Evolutionary conservation across 92 coral and sea anemone genomes (phyloP), one percentile per base, ranked within the genome.

Genomic region (Zoanthus solanderi): DNA sequence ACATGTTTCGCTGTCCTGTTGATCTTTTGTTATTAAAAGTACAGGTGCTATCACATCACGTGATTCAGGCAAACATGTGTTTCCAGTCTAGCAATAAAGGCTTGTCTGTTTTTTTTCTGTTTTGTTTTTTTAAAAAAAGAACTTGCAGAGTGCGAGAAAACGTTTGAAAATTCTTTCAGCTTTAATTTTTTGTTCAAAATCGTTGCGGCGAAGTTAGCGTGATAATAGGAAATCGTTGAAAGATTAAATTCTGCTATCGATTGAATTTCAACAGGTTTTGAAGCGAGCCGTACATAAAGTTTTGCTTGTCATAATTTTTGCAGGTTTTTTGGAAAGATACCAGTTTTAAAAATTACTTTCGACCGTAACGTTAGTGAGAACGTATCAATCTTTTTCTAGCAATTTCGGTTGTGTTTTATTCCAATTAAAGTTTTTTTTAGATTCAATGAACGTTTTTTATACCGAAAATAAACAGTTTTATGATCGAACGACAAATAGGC

Each of bases 41-140:
- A 81, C 85, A 81, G 85, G 85, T 81, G 85, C 75, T 30, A 7
- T 71, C n/a, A 13, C 28, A 31, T 81, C 85, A 81, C 85, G 85
- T 81, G 85, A 81, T 53, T 8, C 5, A 8, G 85, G 18, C 44
- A n/a, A 67, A 81, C 85, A 81, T 81, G 85, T 81, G 85, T 81
- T 65, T 58, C 71, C 75, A 23, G 75, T 8, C 15, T 4, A 47
- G 84, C 84, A 79, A 79, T 79, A 81, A 66, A 81, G 48, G 60
- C 85, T 81, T 53, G 48, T 67, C 61, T 69, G 32, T 81, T 66
- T 44, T 44, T 79, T 67, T 32, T 65, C 16, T 31, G 53, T 77
- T 23, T 6, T 81, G 72, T 50, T 78, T 81, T 23, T 8, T 60
- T 23, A 23, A 65, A 46, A 45, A 81, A 81, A 66, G 28, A 81